Conservation (phyloP, 2,113 vertebrate genomes). For the Saguinus midas region DNA sequence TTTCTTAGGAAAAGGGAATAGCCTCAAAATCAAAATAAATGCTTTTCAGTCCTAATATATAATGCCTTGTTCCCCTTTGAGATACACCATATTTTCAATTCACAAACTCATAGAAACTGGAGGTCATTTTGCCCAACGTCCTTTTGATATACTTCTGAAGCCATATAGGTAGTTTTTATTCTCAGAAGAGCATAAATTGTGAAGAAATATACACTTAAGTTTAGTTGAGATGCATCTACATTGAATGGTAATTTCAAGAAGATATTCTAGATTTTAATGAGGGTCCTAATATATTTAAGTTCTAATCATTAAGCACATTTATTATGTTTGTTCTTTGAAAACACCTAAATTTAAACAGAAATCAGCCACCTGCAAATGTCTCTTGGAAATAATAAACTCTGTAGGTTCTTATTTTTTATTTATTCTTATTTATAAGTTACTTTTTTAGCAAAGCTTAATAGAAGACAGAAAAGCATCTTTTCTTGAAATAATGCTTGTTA, state of each 20-base stretch:
- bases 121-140: neutral
- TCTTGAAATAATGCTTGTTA: slow-evolving; percentile 25
- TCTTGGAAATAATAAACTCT: neutral
- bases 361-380: neutral
- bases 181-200: neutral
- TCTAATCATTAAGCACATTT: neutral
- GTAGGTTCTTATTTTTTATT: neutral
- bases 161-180: neutral
- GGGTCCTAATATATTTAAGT: neutral
- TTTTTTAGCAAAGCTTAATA: neutral
- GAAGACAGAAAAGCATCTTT: neutral
- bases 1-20: neutral
- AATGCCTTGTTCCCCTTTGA: slow-evolving; percentile 1
- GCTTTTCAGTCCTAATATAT: neutral
- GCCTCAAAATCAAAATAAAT: slow-evolving; percentile 27
- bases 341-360: neutral
- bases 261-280: slow-evolving; percentile 32
- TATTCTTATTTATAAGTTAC: neutral
- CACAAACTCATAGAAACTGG: neutral
- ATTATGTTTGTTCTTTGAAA: neutral
- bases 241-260: neutral
- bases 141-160: slow-evolving; percentile 13
- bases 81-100: slow-evolving; percentile 28
- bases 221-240: slow-evolving; percentile 12
- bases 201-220: neutral